Conservation (phyloP, 2,888 invertebrate genomes). For the Lycocerus yunnanus region DNA sequence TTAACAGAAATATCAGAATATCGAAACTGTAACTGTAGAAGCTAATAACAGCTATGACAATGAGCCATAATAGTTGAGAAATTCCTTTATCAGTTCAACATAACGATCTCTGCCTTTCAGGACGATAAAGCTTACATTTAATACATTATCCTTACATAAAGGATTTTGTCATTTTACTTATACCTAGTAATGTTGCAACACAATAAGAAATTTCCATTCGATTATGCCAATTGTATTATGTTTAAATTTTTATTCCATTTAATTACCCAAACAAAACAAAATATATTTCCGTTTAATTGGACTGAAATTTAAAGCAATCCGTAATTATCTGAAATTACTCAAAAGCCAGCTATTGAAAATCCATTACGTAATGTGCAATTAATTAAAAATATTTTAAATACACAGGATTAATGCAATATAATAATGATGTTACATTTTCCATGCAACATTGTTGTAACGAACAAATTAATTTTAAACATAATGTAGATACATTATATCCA, state of each 20-base stretch:
- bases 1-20: slow-evolving; percentile 25
- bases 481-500: too few relatives aligned
- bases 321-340: background rate
- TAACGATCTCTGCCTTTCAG: slow-evolving; percentile 1
- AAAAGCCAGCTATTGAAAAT: background rate
- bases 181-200: background rate
- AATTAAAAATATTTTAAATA: background rate
- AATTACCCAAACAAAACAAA: background rate
- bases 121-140: slow-evolving; percentile 1
- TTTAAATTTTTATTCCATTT: background rate
- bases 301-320: background rate
- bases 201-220: background rate
- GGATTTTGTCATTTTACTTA: background rate
- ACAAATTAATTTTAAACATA: too few relatives aligned
- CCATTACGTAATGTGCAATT: background rate
- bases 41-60: slow-evolving; percentile 22
- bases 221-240: background rate
- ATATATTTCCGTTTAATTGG: background rate
- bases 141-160: slow-evolving; percentile 3
- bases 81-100: slow-evolving; percentile 1
- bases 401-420: background rate
- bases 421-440: background rate
- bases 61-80: background rate
- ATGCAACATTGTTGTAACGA: background rate
- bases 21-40: slow-evolving; percentile 22